phyloP scores from a whole-genome alignment of 2,888 invertebrate species.

The Ametastegia equiseti region DNA sequence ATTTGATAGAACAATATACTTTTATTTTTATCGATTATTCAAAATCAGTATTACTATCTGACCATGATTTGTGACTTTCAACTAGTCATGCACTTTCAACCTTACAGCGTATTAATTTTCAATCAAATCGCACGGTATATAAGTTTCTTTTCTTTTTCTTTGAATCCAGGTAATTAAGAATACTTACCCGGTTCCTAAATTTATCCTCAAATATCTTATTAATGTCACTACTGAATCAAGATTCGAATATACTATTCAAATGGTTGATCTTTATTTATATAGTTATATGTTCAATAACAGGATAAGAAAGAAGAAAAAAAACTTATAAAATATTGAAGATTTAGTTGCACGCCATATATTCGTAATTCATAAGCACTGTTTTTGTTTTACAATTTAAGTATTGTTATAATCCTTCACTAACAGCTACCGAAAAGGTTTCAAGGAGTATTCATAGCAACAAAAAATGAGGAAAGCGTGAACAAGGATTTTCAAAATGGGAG shows the following conservation, averaged over 20 bases:
- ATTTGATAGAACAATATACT: background rate
- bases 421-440: conserved; percentile 42
- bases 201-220: background rate
- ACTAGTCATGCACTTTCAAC: conserved; percentile 42
- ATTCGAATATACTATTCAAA: background rate
- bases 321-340: conserved; percentile 31
- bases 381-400: background rate
- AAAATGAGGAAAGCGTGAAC: conserved; percentile 55
- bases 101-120: conserved; percentile 35
- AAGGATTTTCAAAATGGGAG: conserved; percentile 50
- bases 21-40: background rate
- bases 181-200: no score
- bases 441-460: conserved; percentile 53
- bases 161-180: background rate
- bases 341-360: conserved; percentile 4
- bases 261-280: background rate
- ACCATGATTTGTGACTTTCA: conserved; percentile 47
- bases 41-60: background rate
- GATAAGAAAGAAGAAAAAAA: background rate
- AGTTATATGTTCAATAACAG: background rate
- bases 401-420: conserved; percentile 26
- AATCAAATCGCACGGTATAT: conserved; percentile 48
- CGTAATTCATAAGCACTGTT: background rate
- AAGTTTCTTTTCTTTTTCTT: conserved; percentile 43
- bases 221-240: background rate